phyloP scores from a whole-genome alignment of 2,888 invertebrate species.

The Conchocele bisecta region DNA sequence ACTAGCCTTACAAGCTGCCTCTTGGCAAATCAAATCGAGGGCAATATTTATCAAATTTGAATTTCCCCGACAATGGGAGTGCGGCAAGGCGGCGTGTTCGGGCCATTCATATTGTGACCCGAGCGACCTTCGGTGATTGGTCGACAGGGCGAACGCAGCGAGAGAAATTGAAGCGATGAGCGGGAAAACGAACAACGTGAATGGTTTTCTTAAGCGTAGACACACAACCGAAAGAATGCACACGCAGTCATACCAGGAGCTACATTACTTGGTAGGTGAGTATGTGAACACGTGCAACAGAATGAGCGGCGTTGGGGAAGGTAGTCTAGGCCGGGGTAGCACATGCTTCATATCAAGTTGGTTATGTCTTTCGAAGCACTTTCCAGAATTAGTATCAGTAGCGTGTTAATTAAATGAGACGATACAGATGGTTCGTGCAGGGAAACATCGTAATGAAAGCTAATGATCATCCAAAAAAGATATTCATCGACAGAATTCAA shows the following conservation, averaged over 20 bases:
- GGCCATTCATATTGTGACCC: conserved; percentile 52
- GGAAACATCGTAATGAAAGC: conserved; percentile 54
- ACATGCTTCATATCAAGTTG: too few species aligned
- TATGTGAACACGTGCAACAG: too few species aligned
- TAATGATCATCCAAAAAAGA: conserved; percentile 50
- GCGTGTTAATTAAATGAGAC: conserved; percentile 60
- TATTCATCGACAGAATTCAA: conserved; percentile 27
- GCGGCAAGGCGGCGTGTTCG: conserved; percentile 39
- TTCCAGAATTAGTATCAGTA: conserved; percentile 35
- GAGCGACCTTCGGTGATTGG: conserved; percentile 54
- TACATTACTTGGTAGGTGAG: too few species aligned
- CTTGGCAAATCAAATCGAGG: conserved; percentile 57
- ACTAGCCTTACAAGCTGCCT: conserved; percentile 60
- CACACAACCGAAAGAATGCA: too few species aligned
- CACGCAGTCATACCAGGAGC: too few species aligned
- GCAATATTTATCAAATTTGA: conserved; percentile 65
- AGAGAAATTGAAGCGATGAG: conserved; percentile 50
- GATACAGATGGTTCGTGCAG: conserved; percentile 52
- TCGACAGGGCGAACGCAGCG: conserved; percentile 23
- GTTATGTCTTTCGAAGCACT: too few species aligned
- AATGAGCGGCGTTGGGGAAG: too few species aligned
- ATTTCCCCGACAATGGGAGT: conserved; percentile 48
- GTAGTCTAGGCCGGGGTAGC: too few species aligned
- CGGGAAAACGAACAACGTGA: too few species aligned
- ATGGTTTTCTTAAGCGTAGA: too few species aligned